Evolutionary conservation across 1,140 invertebrate genomes (phyloP).

Genomic region (Trichoplusia ni): DNA sequence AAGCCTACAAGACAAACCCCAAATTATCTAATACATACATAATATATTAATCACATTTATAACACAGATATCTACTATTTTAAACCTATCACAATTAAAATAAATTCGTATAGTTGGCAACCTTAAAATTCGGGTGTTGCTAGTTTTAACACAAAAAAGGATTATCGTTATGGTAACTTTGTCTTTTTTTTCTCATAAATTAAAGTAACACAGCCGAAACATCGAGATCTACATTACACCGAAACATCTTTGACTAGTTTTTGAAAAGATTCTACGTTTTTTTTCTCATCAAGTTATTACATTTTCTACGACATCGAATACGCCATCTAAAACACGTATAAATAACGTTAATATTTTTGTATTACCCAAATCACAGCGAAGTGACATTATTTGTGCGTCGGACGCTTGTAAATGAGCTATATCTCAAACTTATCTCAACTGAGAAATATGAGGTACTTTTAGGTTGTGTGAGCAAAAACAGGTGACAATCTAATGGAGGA

Average conservation of each 20-base stretch:
- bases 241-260: slow-evolving; percentile 42
- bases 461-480: slow-evolving; percentile 30
- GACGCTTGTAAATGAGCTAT: slow-evolving; percentile 29
- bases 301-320: slow-evolving; percentile 16
- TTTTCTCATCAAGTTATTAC: slow-evolving; percentile 2
- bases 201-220: slow-evolving; percentile 69
- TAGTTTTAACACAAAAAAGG: background rate
- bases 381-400: slow-evolving; percentile 19
- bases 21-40: too few species aligned
- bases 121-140: slow-evolving; percentile 11
- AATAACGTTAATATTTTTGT: slow-evolving; percentile 18
- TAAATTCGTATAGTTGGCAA: slow-evolving; percentile 63
- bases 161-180: slow-evolving; percentile 25
- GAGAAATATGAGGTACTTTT: slow-evolving; percentile 41
- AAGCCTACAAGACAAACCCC: background rate
- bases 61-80: slow-evolving; percentile 47
- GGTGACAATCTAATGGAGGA: background rate
- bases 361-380: slow-evolving; percentile 13
- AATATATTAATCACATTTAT: slow-evolving; percentile 51
- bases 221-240: slow-evolving; percentile 59
- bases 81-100: slow-evolving; percentile 54
- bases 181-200: slow-evolving; percentile 35
- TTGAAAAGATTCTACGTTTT: slow-evolving; percentile 12
- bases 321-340: slow-evolving; percentile 30
- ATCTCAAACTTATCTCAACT: slow-evolving; percentile 17